A percentile compares a stretch with the other conserved stretches of the same genome.
These are phyloP conservation scores for Matsumurasca onukii DNA, from an alignment of 1,140 invertebrate genomes.

Conservation along the genomic window DNA sequence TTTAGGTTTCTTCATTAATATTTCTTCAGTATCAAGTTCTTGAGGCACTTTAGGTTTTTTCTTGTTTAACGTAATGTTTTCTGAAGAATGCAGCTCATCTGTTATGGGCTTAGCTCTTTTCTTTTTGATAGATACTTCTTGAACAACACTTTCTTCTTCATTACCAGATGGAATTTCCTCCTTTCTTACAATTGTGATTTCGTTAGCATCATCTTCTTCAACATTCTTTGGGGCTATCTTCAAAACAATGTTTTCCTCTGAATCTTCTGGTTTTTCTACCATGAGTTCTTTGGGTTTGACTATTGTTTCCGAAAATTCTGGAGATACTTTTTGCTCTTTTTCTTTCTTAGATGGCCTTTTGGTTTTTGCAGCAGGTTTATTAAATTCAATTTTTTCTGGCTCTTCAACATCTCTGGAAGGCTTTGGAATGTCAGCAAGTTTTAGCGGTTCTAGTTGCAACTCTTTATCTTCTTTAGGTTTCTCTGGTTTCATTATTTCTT, in stretches of 20 bases:
- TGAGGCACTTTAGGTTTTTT: slow-evolving; percentile 41
- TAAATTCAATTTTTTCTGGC: not conserved
- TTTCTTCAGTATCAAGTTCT: slow-evolving; percentile 41
- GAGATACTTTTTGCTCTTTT: not conserved
- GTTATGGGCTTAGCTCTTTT: slow-evolving; percentile 36
- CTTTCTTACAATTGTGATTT: slow-evolving; percentile 50
- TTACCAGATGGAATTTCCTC: slow-evolving; percentile 42
- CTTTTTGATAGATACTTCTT: slow-evolving; percentile 41
- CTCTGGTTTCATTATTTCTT: slow-evolving; percentile 39
- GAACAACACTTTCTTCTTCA: slow-evolving; percentile 34
- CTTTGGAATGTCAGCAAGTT: not conserved
- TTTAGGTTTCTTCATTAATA: slow-evolving; percentile 49
- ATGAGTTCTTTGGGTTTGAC: slow-evolving; percentile 18
- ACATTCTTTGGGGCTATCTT: slow-evolving; percentile 39
- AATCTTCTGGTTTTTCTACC: slow-evolving; percentile 11
- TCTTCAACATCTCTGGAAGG: not conserved
- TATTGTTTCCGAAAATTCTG: slow-evolving; percentile 33
- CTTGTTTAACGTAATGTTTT: slow-evolving; percentile 42
- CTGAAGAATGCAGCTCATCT: slow-evolving; percentile 41
- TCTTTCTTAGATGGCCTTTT: not conserved
- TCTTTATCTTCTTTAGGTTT: slow-evolving; percentile 32
- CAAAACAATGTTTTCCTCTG: slow-evolving; percentile 31
- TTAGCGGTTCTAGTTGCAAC: not conserved
- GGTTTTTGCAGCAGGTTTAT: not conserved
- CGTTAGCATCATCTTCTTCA: slow-evolving; percentile 50